Evolutionary conservation across 2,888 invertebrate species (phyloP).

Genomic region (Cylindroiulus punctatus): DNA sequence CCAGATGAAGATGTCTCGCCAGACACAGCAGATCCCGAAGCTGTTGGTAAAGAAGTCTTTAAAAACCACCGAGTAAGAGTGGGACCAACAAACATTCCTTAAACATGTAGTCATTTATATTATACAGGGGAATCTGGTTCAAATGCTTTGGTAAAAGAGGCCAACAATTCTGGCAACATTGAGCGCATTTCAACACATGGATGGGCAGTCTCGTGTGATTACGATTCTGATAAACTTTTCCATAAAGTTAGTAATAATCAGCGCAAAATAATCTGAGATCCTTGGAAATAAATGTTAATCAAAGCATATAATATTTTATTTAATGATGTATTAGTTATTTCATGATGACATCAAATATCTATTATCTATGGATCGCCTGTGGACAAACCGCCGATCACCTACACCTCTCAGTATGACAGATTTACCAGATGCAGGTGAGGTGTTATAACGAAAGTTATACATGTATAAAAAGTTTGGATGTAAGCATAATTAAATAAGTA

Average conservation of each 20-base stretch:
- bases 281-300: too few species aligned
- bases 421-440: constrained; percentile 68
- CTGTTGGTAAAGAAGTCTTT: constrained; percentile 71
- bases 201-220: constrained; percentile 87
- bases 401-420: constrained; percentile 79
- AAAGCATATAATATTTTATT: background rate
- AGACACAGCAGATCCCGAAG: constrained; percentile 94
- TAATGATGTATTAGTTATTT: constrained; percentile 73
- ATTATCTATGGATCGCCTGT: constrained; percentile 91
- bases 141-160: constrained; percentile 65
- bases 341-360: constrained; percentile 94
- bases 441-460: background rate
- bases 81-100: constrained; percentile 20
- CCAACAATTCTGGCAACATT: constrained; percentile 70
- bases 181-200: constrained; percentile 78
- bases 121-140: constrained; percentile 71
- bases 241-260: constrained; percentile 72
- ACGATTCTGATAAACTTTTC: constrained; percentile 86
- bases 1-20: constrained; percentile 98
- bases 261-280: too few species aligned
- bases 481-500: too few species aligned
- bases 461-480: background rate
- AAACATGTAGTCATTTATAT: too few species aligned
- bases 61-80: background rate
- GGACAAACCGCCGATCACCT: constrained; percentile 88